These are phyloP conservation scores for Sitobion miscanthi DNA, from an alignment of 1,140 invertebrate species.

Conservation along the genomic window DNA sequence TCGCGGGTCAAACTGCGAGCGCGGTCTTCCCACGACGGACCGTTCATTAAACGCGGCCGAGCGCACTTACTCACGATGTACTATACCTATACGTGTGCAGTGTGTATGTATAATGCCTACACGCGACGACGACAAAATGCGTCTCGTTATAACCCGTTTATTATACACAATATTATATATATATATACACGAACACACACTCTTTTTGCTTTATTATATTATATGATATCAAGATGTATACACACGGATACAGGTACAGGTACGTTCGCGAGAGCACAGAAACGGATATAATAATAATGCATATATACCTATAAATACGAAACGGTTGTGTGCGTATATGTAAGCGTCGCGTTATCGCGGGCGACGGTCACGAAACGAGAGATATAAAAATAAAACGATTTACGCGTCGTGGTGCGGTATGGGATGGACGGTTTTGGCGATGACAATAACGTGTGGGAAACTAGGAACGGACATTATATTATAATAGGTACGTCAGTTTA, in stretches of 20 bases:
- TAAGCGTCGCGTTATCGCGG: background rate
- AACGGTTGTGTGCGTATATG: background rate
- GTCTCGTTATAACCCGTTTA: conserved; percentile 41
- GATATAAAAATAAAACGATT: background rate
- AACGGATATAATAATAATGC: background rate
- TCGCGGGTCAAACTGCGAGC: conserved; percentile 49
- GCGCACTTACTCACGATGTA: conserved; percentile 10
- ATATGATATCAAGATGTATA: conserved; percentile 42
- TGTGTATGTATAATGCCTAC: background rate
- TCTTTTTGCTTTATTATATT: conserved; percentile 31
- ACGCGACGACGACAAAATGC: conserved; percentile 29
- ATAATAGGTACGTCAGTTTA: background rate
- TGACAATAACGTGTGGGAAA: conserved; percentile 29
- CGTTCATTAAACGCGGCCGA: conserved; percentile 50
- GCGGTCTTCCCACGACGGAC: conserved; percentile 53
- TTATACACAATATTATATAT: background rate
- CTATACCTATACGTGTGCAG: background rate
- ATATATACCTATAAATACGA: background rate
- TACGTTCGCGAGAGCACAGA: background rate
- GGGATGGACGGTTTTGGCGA: conserved; percentile 5
- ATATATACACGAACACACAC: background rate
- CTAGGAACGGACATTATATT: background rate
- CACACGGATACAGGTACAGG: background rate
- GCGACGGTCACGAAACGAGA: conserved; percentile 37
- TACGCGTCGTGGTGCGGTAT: background rate